A percentile compares a stretch with the other conserved stretches of the same genome.
Evolutionary conservation across 1,140 invertebrate species (phyloP).

Genomic region (Neotoxoptera formosana): DNA sequence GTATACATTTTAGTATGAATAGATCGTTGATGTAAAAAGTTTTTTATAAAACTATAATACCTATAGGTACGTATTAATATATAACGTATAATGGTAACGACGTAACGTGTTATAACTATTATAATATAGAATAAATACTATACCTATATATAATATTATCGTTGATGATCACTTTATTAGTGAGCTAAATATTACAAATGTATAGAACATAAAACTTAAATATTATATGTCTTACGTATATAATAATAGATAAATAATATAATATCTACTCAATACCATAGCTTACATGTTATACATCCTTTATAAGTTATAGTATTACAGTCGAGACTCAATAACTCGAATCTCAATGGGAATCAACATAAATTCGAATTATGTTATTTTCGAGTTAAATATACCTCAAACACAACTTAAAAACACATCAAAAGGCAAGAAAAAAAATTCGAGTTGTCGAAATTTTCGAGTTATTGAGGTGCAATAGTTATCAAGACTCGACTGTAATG

Average conservation of each 20-base stretch:
- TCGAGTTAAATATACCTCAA: no score
- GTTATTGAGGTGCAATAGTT: no score
- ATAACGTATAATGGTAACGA: not conserved
- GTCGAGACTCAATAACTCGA: no score
- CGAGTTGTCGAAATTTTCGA: no score
- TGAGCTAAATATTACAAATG: not conserved
- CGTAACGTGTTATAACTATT: not conserved
- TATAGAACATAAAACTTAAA: not conserved
- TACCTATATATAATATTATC: not conserved
- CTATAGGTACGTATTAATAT: not conserved
- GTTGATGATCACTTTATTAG: not conserved
- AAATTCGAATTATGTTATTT: no score
- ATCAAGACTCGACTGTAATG: not conserved
- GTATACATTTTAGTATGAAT: not conserved
- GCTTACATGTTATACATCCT: not conserved
- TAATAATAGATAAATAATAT: not conserved
- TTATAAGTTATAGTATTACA: not conserved
- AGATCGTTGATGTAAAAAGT: not conserved
- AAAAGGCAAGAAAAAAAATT: no score
- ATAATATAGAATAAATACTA: not conserved
- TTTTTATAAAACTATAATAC: not conserved
- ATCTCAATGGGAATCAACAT: no score
- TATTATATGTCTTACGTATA: not conserved
- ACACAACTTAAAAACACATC: no score
- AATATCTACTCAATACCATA: not conserved